Evolutionary conservation across 1,140 invertebrate genomes (phyloP), one percentile per base, ranked within the genome.

Genomic region (Sinella curviseta): DNA sequence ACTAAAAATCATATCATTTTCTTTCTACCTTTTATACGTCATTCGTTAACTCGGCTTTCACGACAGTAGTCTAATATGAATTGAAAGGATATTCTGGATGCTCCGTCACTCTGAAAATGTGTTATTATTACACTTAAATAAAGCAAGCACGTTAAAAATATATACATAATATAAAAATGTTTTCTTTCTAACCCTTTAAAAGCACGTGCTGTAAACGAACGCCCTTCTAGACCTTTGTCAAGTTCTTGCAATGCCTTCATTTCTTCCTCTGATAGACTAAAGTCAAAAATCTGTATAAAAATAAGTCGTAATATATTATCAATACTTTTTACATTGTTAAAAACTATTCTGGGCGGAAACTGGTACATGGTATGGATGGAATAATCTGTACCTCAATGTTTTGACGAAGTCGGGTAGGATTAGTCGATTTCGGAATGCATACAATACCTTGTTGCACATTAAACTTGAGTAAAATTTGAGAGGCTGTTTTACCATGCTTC

Each of bases 401-500:
- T 31, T 31, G 30, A 8, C 31, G 4, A 36, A 74, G 14, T 12
- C 86, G 82, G 12, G 82, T 39, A 8, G 81, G 55, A 26, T 76
- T 85, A 16, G 55, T 73, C 74, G 84, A 85, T 80, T 87, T 88
- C 70, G 86, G 86, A 65, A 88, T 83, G 24, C 8, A 8, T 3
- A 24, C 24, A 60, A 60, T 60, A 14, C 85, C 83, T 65, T 80
- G 76, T 36, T 87, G 84, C 1, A 86, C n/a, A 1, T 86, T 74
- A 83, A 85, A 87, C 17, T 85, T 77, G 0, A 87, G 77, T 30
- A 88, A 81, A 57, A 88, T 82, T 65, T 88, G 86, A 0, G 85
- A 86, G 26, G 86, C 80, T n/a, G 85, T 84, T 33, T 84, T 83
- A 16, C 74, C 73, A 39, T 85, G 82, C 30, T 83, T 83, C 16